These are phyloP conservation scores for Cydia amplana DNA, from an alignment of 1,140 invertebrate species.

Conservation along the genomic window DNA sequence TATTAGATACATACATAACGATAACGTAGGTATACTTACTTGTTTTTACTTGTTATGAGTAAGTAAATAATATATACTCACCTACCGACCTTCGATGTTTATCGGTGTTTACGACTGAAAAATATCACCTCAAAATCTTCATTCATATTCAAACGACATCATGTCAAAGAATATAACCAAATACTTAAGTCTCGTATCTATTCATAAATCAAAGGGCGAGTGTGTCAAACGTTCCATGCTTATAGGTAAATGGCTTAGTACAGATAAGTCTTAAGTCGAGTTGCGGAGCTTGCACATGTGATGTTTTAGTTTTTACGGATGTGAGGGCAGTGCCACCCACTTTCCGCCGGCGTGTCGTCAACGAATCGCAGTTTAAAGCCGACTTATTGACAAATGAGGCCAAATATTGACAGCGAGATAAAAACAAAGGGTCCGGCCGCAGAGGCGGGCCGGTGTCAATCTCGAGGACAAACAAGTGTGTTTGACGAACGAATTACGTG, in stretches of 20 bases:
- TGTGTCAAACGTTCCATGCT: conserved; percentile 39
- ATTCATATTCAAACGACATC: conserved; percentile 29
- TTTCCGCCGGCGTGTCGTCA: conserved; percentile 43
- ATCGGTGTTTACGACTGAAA: not conserved
- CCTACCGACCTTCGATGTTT: conserved; percentile 3
- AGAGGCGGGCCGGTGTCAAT: conserved; percentile 67
- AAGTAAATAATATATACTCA: conserved; percentile 3
- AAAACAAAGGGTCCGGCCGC: conserved; percentile 60
- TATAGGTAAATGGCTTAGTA: conserved; percentile 4
- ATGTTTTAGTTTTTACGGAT: not conserved
- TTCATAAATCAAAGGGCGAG: conserved; percentile 40
- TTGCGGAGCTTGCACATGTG: not conserved
- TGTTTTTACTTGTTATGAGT: not conserved
- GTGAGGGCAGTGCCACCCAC: conserved; percentile 54
- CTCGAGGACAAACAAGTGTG: conserved; percentile 67
- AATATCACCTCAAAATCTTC: conserved; percentile 12
- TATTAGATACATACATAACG: too few species aligned
- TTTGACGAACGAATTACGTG: conserved; percentile 74
- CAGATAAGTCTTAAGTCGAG: not conserved
- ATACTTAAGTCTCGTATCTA: conserved; percentile 41
- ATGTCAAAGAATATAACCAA: conserved; percentile 25
- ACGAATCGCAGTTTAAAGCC: conserved; percentile 61
- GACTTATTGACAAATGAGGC: conserved; percentile 69
- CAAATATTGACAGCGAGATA: conserved; percentile 73
- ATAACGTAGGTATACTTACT: not conserved